Evolutionary conservation across 2,888 invertebrate species (phyloP), one percentile per base, ranked within the genome.

Genomic region (Erpobdella octoculata): DNA sequence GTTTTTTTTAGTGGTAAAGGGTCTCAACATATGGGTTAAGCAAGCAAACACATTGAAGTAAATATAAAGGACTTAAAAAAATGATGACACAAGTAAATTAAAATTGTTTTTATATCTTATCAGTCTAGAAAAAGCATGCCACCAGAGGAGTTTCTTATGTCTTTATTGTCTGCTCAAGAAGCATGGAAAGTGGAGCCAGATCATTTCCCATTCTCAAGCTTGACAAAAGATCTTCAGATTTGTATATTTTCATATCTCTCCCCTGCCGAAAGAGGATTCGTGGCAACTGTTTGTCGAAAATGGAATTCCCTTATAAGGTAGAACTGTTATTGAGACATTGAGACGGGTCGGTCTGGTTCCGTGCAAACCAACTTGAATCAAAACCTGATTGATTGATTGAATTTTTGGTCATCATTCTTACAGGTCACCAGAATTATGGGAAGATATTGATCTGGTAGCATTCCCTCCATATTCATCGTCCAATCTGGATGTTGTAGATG

Each of bases 201-300:
- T 5, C 36, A 61, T 58, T 81, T 81, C 73, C 80, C 80, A 21
- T 80, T 82, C 73, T 73, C 78, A 59, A 72, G 74, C 35, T 75
- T 82, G 36, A 81, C 82, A 21, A 73, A 75, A 41, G 79, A 79
- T 67, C 80, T 80, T 73, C 79, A 80, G 75, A 73, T 80, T 25
- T 80, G 79, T 71, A 76, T 82, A 25, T 82, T 82, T 73, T 76
- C 79, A 8, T 81, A 78, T 65, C 76, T 82, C 31, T 73, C 73
- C 37, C 77, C 78, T 21, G 75, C 76, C 58, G 80, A 81, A 36
- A 79, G 80, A 72, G 81, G 81, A 4, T 71, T 75, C 18, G 75
- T 77, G 5, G 76, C 79, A 18, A 73, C 75, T 71, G 81, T 82
- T 0, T 81, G 80, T 72, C 65, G 72, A 35, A 74, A 79, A 15